Base-by-base conservation (phyloP, 2,888 invertebrate genomes). In the Beris chalybata region DNA sequence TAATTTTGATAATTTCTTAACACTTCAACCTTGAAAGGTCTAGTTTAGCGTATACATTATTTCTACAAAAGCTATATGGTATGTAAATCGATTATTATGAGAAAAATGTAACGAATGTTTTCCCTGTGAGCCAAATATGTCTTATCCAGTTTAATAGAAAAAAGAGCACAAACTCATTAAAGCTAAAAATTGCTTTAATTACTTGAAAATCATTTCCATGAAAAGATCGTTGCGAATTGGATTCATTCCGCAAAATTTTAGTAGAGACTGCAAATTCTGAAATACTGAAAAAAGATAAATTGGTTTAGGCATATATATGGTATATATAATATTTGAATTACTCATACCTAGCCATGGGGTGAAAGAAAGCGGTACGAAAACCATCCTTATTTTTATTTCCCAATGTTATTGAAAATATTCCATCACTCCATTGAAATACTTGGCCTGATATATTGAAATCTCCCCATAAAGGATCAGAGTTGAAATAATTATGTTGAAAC, bases 391-490 rank as follows among this genome's bases (percentile, higher is more conserved):
- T 77, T 0, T 79, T 75, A 0, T 84, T 82, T 0, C 87, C 85
- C 12, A 90, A 74, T 0, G 88, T 86, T 1, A 89, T 77, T 67
- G 91, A 91, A 78, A 92, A 92, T 11, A 92, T 83, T 0, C 92
- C 92, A 74, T 92, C 92, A 70, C 86, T 87, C 92, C 91, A 93
- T 74, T 89, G 87, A 81, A 91, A 93, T 0, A 82, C 79, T 71
- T 89, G 84, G 0, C 87, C 89, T 43, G 86, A 87, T 59, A 92
- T 83, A 57, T 83, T 82, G 65, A 89, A 84, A 71, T 89, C 86
- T 0, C 90, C 90, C 73, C 83, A 81, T 0, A 85, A 74, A 0
- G 92, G 91, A 74, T 91, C 89, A 72, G 91, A 86, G 73, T 85
- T 84, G 78, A 91, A 91, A 74, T 85, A 92, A 74, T 90, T 90